phyloP scores from a whole-genome alignment of 2,888 invertebrate species.

The Stenurella melanura region DNA sequence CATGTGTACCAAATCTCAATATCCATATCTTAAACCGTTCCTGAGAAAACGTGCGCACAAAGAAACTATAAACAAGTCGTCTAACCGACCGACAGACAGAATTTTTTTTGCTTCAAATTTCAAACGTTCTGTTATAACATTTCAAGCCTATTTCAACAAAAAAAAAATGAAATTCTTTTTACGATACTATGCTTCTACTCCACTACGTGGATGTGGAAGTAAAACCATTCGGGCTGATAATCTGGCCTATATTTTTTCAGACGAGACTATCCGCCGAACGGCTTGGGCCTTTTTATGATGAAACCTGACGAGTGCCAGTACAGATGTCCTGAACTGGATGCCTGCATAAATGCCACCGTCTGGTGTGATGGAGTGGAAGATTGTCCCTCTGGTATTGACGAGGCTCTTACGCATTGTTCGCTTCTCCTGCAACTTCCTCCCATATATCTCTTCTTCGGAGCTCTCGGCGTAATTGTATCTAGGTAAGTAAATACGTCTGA shows the following conservation, averaged over 20 bases:
- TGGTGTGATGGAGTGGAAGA: constrained; percentile 89
- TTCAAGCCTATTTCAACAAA: too few relatives aligned
- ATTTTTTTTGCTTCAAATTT: too few relatives aligned
- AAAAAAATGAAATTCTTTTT: too few relatives aligned
- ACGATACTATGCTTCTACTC: too few relatives aligned
- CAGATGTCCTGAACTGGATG: constrained; percentile 86
- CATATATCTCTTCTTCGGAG: constrained; percentile 78
- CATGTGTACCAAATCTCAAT: too few relatives aligned
- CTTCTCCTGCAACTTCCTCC: constrained; percentile 85
- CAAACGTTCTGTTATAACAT: too few relatives aligned
- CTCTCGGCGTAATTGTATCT: constrained; percentile 70
- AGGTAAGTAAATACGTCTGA: constrained; percentile 49
- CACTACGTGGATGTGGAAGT: too few relatives aligned
- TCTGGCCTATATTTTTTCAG: constrained; percentile 68
- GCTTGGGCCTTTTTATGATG: constrained; percentile 74
- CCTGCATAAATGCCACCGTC: constrained; percentile 85
- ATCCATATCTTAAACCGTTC: too few relatives aligned
- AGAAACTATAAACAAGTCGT: too few relatives aligned
- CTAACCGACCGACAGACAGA: too few relatives aligned
- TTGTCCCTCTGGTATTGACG: constrained; percentile 88
- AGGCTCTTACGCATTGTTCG: constrained; percentile 87
- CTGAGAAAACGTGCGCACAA: too few relatives aligned
- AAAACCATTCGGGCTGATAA: background rate
- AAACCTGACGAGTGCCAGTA: constrained; percentile 84
- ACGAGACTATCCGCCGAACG: constrained; percentile 76